Evolutionary conservation across 2,888 invertebrate genomes (phyloP), one percentile per base, ranked within the genome.

Genomic region (Lordiphosa fenestrarum): DNA sequence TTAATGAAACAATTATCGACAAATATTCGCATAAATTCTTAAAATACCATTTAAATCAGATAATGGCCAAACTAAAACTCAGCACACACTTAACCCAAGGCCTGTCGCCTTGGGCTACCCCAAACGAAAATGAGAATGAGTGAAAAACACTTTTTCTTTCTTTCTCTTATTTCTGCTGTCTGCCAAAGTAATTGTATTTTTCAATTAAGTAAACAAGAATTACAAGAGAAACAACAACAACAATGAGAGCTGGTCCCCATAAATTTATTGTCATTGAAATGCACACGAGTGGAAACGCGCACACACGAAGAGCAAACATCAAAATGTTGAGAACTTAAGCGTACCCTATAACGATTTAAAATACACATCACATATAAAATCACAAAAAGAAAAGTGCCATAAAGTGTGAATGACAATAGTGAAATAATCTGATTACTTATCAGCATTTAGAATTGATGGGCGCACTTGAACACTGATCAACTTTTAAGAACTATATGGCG

Each of bases 181-280:
- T 65, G 51, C 66, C 30, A 30, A 30, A 30, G 54, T 59, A 59
- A 66, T 64, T 59, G 68, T 59, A 58, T 58, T 67, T 73, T 70
- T 72, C 60, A 71, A 71, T 73, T 70, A 67, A 38, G 53, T 58
- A 61, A 58, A 61, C 56, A 53, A 46, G 23, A 53, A 66, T 60
- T 68, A 50, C 59, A 53, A 61, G 37, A 44, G 39, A 35, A 58
- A 38, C 48, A 53, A 49, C 48, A 53, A 49, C 46, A 36, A 59
- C 53, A 65, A 48, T 21, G 38, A 38, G 37, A 42, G 37, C 51
- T 42, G 25, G 19, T 40, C 15, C 48, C 50, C 59, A 66, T 63
- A 62, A 54, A 61, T 61, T 71, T 64, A 64, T 63, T 61, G 46
- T 55, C 53, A 61, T 73, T 81, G 41, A 53, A 73, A 52, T 57